These are phyloP conservation scores for Lithodes maja DNA, from an alignment of 2,888 invertebrate genomes.

Conservation along the genomic window DNA sequence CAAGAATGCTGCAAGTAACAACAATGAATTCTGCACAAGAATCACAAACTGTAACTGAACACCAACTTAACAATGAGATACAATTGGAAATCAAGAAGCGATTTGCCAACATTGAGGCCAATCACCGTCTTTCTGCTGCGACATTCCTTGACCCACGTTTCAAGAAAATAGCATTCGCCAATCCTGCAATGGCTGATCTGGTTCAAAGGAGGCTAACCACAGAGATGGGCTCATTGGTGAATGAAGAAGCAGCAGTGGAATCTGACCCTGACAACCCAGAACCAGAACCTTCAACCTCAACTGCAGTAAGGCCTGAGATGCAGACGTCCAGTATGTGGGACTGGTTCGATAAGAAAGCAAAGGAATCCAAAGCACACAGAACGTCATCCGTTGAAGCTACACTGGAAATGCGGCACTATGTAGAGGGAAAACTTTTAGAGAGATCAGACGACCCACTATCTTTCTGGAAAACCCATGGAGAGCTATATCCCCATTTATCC, in stretches of 20 bases:
- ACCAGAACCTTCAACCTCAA: not conserved
- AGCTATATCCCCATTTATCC: not conserved
- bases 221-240: not conserved
- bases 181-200: conserved; percentile 12
- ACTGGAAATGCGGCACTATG: conserved; percentile 8
- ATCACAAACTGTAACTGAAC: not conserved
- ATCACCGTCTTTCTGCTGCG: not conserved
- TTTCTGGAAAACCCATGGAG: conserved; percentile 4
- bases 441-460: not conserved
- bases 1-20: not conserved
- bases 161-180: not conserved
- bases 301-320: not conserved
- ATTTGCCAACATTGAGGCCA: not conserved
- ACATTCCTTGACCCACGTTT: conserved; percentile 9
- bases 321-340: not conserved
- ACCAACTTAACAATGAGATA: not conserved
- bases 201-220: not conserved
- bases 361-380: not conserved
- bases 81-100: conserved; percentile 9
- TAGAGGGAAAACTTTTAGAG: not conserved
- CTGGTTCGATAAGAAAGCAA: not conserved
- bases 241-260: not conserved
- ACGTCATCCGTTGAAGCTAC: not conserved
- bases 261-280: not conserved
- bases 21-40: conserved; percentile 1